A percentile compares a stretch with the other conserved stretches of the same genome.
These are phyloP conservation scores for Ormyrus pomaceus DNA, from an alignment of 2,888 invertebrate species.

Conservation along the genomic window DNA sequence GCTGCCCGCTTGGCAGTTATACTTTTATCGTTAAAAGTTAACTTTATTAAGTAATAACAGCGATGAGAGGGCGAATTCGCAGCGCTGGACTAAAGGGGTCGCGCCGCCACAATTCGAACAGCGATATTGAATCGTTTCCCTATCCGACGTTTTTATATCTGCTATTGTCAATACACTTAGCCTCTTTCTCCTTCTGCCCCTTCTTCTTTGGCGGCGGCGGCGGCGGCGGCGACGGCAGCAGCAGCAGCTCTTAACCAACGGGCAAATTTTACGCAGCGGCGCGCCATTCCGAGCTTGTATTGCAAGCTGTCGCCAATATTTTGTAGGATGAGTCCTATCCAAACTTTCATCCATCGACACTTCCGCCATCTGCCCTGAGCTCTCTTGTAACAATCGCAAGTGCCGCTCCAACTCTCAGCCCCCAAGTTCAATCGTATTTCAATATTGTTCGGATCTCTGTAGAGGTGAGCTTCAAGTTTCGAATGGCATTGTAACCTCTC, in stretches of 20 bases:
- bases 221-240: no score
- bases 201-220: no score
- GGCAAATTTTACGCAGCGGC: conserved; percentile 14
- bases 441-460: conserved; percentile 30
- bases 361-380: conserved; percentile 31
- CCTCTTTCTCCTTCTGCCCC: background rate
- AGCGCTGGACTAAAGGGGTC: background rate
- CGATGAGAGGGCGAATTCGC: background rate
- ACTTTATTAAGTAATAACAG: conserved; percentile 47
- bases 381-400: conserved; percentile 29
- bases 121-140: conserved; percentile 36
- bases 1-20: background rate
- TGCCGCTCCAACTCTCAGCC: background rate
- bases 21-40: conserved; percentile 28
- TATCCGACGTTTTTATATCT: conserved; percentile 40
- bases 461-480: conserved; percentile 31
- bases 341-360: conserved; percentile 49
- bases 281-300: conserved; percentile 42
- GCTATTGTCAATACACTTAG: conserved; percentile 16
- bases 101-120: background rate
- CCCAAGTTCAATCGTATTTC: conserved; percentile 52
- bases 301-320: conserved; percentile 55
- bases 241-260: background rate
- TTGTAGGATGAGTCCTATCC: conserved; percentile 43
- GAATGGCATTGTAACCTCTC: conserved; percentile 28